Base-by-base conservation (phyloP, 2,797 vertebrate genomes). In the Tragelaphus eurycerus region DNA sequence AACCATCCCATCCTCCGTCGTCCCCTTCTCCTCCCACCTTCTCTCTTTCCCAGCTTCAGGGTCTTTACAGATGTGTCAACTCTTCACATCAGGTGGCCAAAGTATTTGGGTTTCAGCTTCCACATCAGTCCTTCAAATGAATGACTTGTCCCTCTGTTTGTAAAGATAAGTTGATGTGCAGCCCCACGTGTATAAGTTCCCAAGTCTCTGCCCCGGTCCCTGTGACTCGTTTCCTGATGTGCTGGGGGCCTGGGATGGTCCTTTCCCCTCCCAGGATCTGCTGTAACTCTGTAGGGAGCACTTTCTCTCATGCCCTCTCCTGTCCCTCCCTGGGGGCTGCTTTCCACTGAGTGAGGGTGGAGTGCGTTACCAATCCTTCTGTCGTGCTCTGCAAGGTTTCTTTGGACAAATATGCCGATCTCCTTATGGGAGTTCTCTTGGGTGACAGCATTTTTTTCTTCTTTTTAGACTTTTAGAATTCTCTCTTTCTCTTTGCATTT, bases 191-290 rank as follows among this genome's bases (percentile, higher is more conserved):
- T 52, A 52, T 52, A 52, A 52, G 50, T 52, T 16, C 50, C 15
- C 50, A 13, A 52, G 50, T 2, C 50, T 1, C 50, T 52, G 50
- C 50, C 5, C 1, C 0, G 15, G 50, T 16, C 50, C 50, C 5
- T 4, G 5, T 52, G 50, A 52, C 12, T 48, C 46, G 0, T 52
- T 52, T 52, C 15, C 50, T 52, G 50, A 52, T 6, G 5, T 52
- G 50, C 50, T 6, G 50, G 25, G 8, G 34, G 59, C 55, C 43
- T 82, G 23, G 55, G 4, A 16, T 21, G 21, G 21, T 60, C 14
- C 52, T 74, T 74, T 71, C 16, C 13, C 50, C 1, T 82, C 46
- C 11, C n/a, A 55, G 46, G 46, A 46, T 17, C 48, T 46, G 11
- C 31, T 4, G 15, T 86, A 54, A 55, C 21, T 78, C 34, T 46